Conservation (phyloP, 37 sponge, comb jelly and placozoan species). For the Chondrosia reniformis region DNA sequence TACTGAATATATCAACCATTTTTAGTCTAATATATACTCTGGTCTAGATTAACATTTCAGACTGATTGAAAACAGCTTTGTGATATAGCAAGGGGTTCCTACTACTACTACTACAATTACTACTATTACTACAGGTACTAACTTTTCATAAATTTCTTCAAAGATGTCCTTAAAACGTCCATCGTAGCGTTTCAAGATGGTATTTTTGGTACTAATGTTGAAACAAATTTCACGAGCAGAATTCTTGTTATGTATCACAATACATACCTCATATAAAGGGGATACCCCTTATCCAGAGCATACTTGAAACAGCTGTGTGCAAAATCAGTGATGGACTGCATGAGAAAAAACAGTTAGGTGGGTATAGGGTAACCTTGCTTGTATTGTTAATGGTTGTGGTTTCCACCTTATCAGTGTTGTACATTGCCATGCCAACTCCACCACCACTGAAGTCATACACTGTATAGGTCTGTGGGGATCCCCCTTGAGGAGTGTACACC, state of each 20-base stretch:
- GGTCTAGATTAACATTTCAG: too few relatives aligned
- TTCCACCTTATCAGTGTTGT: conserved; percentile 84
- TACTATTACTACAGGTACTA: conserved; percentile 4
- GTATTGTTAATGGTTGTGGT: neutral
- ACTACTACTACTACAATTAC: neutral
- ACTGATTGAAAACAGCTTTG: too few relatives aligned
- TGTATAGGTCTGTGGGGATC: conserved; percentile 52
- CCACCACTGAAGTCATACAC: conserved; percentile 81
- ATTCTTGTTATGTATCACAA: neutral
- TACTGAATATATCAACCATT: too few relatives aligned
- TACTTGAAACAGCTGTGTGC: conserved; percentile 90
- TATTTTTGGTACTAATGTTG: conserved; percentile 81
- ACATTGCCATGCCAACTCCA: conserved; percentile 95
- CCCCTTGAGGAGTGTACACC: conserved; percentile 77
- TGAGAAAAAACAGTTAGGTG: neutral
- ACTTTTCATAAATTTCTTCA: conserved; percentile 84
- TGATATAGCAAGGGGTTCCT: neutral
- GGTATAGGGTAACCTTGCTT: neutral
- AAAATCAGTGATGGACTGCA: conserved; percentile 84
- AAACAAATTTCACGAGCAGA: neutral
- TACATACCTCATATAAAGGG: conserved; percentile 84
- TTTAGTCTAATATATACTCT: too few relatives aligned
- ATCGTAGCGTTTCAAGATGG: conserved; percentile 93
- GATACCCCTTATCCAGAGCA: conserved; percentile 86
- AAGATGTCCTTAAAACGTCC: conserved; percentile 96